A percentile compares a stretch with the other conserved stretches of the same genome.
phyloP scores from a whole-genome alignment of 2,888 invertebrate species.

The Cephus runcator region DNA sequence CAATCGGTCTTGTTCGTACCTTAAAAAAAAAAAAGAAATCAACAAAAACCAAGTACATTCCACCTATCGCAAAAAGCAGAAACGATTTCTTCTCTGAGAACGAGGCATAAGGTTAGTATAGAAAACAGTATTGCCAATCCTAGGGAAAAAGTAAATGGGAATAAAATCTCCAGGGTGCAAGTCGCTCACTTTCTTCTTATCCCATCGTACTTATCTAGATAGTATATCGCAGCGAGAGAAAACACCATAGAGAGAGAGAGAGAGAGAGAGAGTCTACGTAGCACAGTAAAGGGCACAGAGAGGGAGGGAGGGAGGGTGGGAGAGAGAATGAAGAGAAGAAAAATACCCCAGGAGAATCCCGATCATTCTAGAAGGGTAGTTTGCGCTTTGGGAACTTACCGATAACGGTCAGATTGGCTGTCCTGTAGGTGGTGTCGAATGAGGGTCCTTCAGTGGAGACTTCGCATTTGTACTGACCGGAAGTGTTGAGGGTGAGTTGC shows the following conservation, averaged over 20 bases:
- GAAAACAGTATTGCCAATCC: not conserved
- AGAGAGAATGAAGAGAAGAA: not conserved
- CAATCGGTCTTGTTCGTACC: not conserved
- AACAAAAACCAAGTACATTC: not conserved
- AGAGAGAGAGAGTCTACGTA: not conserved
- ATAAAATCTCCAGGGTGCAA: not conserved
- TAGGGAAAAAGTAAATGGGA: not conserved
- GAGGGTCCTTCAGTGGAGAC: slow-evolving; percentile 53
- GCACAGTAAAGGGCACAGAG: not conserved
- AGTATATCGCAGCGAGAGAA: not conserved
- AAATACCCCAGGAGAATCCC: not conserved
- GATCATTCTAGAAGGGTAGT: not conserved
- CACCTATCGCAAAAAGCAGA: not conserved
- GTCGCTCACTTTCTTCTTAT: not conserved
- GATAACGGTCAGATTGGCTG: slow-evolving; percentile 50
- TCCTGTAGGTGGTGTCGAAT: slow-evolving; percentile 44
- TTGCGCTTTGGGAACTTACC: slow-evolving; percentile 37
- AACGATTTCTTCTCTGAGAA: not conserved
- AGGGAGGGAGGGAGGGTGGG: not conserved
- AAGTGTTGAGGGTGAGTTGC: slow-evolving; percentile 41
- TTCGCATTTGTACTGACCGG: slow-evolving; percentile 58
- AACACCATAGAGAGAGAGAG: not conserved
- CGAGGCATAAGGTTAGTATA: not conserved
- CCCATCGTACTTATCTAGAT: not conserved
- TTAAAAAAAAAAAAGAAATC: not conserved